Evolutionary conservation across 2,888 invertebrate species (phyloP).

Genomic region (Mechanitis mazaeus): DNA sequence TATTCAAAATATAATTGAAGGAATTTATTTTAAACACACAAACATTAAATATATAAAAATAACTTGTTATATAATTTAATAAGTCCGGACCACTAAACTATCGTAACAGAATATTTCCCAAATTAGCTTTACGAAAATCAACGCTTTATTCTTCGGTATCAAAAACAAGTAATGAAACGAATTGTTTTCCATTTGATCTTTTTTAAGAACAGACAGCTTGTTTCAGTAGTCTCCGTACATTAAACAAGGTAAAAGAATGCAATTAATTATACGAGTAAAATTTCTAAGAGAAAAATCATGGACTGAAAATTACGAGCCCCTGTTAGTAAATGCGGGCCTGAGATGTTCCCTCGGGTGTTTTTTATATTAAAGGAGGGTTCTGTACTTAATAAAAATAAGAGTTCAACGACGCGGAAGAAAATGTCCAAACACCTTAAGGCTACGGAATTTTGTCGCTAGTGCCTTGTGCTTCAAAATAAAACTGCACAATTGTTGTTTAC

Average conservation of each 20-base stretch:
- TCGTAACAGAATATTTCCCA: neutral
- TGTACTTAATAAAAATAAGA: constrained; percentile 63
- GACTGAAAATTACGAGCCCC: constrained; percentile 54
- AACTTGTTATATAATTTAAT: no score
- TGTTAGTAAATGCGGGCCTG: constrained; percentile 39
- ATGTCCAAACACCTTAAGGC: constrained; percentile 57
- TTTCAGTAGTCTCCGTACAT: constrained; percentile 9
- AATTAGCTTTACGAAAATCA: neutral
- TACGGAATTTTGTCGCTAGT: constrained; percentile 23
- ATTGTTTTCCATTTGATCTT: neutral
- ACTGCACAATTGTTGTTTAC: no score
- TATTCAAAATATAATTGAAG: no score
- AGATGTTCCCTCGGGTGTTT: constrained; percentile 49
- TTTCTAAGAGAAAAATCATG: constrained; percentile 54
- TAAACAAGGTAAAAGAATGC: constrained; percentile 39
- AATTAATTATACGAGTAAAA: constrained; percentile 48
- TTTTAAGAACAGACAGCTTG: neutral
- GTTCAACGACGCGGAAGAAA: constrained; percentile 45
- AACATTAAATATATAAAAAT: no score
- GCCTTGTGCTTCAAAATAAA: constrained; percentile 6
- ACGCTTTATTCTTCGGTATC: neutral
- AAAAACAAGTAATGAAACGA: no score
- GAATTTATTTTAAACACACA: no score
- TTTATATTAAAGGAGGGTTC: constrained; percentile 69
- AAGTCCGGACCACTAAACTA: no score